phyloP scores from a whole-genome alignment of 2,888 invertebrate species.

The Phorcus lineatus region DNA sequence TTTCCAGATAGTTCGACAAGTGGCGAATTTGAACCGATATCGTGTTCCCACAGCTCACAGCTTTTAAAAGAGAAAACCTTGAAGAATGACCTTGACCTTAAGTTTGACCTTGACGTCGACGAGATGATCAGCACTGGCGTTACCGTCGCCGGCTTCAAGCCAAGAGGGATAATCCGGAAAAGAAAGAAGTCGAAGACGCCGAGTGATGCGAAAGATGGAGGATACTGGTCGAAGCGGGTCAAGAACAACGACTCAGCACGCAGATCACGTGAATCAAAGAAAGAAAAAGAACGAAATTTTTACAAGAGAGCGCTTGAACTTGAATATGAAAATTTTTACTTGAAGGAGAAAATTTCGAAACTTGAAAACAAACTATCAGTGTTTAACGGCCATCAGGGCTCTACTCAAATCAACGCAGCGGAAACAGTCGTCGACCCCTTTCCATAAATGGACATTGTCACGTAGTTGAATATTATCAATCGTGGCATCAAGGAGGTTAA shows the following conservation, averaged over 20 bases:
- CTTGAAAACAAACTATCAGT: slow-evolving; percentile 47
- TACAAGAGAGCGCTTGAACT: slow-evolving; percentile 58
- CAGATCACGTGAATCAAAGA: slow-evolving; percentile 60
- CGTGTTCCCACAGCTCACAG: not conserved
- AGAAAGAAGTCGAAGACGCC: slow-evolving; percentile 44
- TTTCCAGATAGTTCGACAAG: not conserved
- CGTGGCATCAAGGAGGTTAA: too few species aligned
- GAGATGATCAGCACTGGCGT: slow-evolving; percentile 57
- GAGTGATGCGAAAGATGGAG: slow-evolving; percentile 44
- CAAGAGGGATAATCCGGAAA: slow-evolving; percentile 52
- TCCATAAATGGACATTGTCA: too few species aligned
- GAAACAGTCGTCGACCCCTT: too few species aligned
- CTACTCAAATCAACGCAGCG: too few species aligned
- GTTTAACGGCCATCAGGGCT: too few species aligned
- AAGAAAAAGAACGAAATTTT: slow-evolving; percentile 64
- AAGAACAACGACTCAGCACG: slow-evolving; percentile 69
- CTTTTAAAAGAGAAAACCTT: too few species aligned
- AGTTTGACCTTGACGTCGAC: slow-evolving; percentile 47
- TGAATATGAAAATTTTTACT: slow-evolving; percentile 58
- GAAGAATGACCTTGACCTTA: not conserved
- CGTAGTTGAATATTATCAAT: too few species aligned
- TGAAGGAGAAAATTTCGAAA: slow-evolving; percentile 54
- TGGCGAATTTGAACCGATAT: not conserved
- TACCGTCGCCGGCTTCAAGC: slow-evolving; percentile 60
- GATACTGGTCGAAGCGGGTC: slow-evolving; percentile 61